phyloP scores from a whole-genome alignment of 1,140 invertebrate species.

The Heliothis subflexa region DNA sequence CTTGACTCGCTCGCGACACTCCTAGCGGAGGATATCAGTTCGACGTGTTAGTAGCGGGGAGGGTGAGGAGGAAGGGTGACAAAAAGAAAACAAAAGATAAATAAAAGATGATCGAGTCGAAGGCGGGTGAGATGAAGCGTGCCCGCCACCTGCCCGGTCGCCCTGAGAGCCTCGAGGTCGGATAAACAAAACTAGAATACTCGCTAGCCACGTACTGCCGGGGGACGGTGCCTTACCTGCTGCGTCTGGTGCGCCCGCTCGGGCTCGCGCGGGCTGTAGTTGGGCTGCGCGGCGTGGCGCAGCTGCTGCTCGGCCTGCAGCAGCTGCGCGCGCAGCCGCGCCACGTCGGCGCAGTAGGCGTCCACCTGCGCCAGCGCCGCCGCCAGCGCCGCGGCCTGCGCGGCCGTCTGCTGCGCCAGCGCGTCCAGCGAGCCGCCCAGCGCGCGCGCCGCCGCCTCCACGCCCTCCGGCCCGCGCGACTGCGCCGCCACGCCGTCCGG shows the following conservation, averaged over 20 bases:
- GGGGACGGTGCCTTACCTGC: constrained; percentile 91
- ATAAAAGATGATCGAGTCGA: constrained; percentile 79
- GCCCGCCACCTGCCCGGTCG: constrained; percentile 56
- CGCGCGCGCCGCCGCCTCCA: constrained; percentile 90
- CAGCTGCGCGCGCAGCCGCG: constrained; percentile 93
- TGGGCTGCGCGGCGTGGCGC: constrained; percentile 92
- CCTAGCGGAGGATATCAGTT: constrained; percentile 88
- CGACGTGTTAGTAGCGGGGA: constrained; percentile 75
- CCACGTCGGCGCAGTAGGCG: constrained; percentile 95
- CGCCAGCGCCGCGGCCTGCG: constrained; percentile 91
- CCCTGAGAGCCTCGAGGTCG: constrained; percentile 61
- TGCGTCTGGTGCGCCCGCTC: constrained; percentile 94
- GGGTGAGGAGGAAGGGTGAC: constrained; percentile 84
- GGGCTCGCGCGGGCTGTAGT: constrained; percentile 93
- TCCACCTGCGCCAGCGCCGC: constrained; percentile 93
- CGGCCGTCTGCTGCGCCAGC: constrained; percentile 88
- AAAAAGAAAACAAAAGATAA: constrained; percentile 88
- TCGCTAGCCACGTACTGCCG: constrained; percentile 70
- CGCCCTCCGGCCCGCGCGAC: constrained; percentile 89
- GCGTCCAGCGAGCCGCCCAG: constrained; percentile 90
- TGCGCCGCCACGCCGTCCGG: constrained; percentile 89
- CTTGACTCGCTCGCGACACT: constrained; percentile 93
- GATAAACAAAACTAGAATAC: constrained; percentile 81
- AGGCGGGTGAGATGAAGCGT: constrained; percentile 60
- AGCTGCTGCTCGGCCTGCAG: constrained; percentile 95